Conservation (phyloP, 2,113 vertebrate genomes). For the Sphaerodactylus townsendi region DNA sequence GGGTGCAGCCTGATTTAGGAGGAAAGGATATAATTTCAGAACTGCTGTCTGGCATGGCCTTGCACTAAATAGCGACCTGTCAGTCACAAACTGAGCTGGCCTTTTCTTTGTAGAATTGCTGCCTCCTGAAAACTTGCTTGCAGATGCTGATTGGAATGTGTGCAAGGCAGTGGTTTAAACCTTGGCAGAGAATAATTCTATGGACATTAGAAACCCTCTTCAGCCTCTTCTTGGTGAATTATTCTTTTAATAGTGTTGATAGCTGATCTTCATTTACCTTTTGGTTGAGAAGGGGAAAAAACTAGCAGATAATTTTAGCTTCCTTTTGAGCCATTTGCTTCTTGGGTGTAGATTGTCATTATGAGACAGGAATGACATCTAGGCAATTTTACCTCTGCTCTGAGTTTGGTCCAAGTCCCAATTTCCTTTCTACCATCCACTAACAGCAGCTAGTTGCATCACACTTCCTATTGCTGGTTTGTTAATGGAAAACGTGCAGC, state of each 20-base stretch:
- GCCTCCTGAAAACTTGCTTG: not conserved
- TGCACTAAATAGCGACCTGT: constrained; percentile 2
- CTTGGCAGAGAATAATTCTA: not conserved
- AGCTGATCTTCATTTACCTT: not conserved
- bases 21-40: not conserved
- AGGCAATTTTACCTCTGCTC: not conserved
- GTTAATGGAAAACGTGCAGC: not conserved
- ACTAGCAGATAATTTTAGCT: not conserved
- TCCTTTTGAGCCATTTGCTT: not conserved
- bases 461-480: not conserved
- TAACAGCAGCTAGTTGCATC: not conserved
- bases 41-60: constrained; percentile 14
- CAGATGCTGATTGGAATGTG: not conserved
- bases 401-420: not conserved
- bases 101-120: not conserved
- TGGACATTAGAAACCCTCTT: not conserved
- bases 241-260: not conserved
- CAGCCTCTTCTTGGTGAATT: not conserved
- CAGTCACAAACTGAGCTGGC: not conserved
- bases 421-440: not conserved
- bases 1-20: not conserved
- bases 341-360: not conserved
- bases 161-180: not conserved
- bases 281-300: not conserved
- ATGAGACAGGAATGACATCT: not conserved